These are phyloP conservation scores for Tolypeutes matacus DNA, from an alignment of 2,797 vertebrate species.

Conservation along the genomic window DNA sequence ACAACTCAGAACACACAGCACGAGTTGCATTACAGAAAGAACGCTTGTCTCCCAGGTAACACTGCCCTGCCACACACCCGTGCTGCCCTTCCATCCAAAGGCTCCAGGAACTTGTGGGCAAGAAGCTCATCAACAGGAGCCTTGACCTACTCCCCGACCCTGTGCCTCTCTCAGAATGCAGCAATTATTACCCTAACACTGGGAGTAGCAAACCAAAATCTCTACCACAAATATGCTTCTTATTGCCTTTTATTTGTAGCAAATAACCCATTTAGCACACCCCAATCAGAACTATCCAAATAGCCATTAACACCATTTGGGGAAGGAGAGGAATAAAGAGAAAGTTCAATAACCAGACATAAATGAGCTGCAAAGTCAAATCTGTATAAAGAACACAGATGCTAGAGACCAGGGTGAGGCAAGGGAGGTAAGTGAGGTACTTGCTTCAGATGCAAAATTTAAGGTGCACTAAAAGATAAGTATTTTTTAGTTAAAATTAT, in stretches of 20 bases:
- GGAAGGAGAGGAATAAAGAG: neutral
- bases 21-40: neutral
- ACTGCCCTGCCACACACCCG: neutral
- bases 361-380: neutral
- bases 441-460: neutral
- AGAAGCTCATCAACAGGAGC: neutral
- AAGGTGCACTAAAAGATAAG: neutral
- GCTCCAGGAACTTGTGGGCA: neutral
- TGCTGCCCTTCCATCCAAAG: neutral
- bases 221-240: neutral
- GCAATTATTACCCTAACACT: neutral
- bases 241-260: neutral
- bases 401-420: neutral
- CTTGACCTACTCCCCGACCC: neutral
- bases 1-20: neutral
- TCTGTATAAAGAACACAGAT: neutral
- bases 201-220: neutral
- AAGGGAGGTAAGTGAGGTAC: neutral
- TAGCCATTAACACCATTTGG: neutral
- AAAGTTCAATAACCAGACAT: neutral
- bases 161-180: neutral
- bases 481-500: neutral
- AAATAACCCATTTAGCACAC: neutral
- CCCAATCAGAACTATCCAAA: neutral
- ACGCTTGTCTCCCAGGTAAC: neutral